Percentiles rank a stretch among this genome's conserved stretches.
Evolutionary conservation across 2,888 invertebrate species (phyloP).

Genomic region (Strigamia maritima): DNA sequence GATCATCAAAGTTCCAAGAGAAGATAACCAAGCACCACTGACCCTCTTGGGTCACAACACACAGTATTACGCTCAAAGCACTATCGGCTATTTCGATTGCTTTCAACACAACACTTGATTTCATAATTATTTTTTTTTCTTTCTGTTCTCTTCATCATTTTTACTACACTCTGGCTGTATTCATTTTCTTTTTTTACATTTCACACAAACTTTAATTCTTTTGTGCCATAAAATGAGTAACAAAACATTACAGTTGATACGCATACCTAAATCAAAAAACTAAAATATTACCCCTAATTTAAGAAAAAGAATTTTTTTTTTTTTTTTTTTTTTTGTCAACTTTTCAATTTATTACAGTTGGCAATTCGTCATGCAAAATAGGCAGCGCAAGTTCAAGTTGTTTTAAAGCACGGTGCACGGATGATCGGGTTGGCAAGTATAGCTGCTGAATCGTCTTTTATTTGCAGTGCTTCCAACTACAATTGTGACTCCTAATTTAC

Average conservation of each 20-base stretch:
- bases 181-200: too few species aligned
- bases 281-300: not conserved
- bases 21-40: slow-evolving; percentile 9
- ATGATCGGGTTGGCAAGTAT: not conserved
- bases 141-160: not conserved
- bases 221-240: not conserved
- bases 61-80: not conserved
- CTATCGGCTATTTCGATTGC: not conserved
- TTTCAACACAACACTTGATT: not conserved
- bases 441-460: slow-evolving; percentile 7
- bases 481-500: slow-evolving; percentile 8
- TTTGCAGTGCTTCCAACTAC: slow-evolving; percentile 7
- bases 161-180: too few species aligned
- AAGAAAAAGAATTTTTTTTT: not conserved
- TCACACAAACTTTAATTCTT: too few species aligned
- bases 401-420: not conserved
- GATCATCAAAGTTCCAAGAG: slow-evolving; percentile 15
- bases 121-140: not conserved
- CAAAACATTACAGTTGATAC: not conserved
- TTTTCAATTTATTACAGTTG: not conserved
- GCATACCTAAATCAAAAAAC: not conserved
- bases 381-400: not conserved
- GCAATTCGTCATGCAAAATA: not conserved
- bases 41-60: slow-evolving; percentile 7
- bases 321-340: not conserved